A percentile compares a stretch with the other conserved stretches of the same genome.
Conservation (phyloP, 2,797 vertebrate species). For the Chelidonichthys spinosus region DNA sequence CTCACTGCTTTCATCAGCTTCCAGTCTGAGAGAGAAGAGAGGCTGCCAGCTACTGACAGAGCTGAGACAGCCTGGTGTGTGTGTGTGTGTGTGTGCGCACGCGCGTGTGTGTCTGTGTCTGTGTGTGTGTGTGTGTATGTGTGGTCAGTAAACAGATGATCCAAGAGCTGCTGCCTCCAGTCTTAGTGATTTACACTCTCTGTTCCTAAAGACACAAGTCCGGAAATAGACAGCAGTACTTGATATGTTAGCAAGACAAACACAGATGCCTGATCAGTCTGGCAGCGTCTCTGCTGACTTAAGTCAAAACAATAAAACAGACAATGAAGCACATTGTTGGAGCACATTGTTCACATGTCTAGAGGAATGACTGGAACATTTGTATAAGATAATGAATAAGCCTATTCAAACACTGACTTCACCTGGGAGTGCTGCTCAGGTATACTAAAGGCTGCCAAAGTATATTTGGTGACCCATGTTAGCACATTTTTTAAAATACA, state of each 20-base stretch:
- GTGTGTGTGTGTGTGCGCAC: constrained; percentile 12
- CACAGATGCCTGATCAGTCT: constrained; percentile 22
- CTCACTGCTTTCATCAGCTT: constrained; percentile 45
- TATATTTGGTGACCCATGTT: neutral
- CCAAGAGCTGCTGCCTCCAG: constrained; percentile 38
- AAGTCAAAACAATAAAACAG: neutral
- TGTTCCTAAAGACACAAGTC: neutral
- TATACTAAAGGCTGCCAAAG: neutral
- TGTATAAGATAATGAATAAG: neutral
- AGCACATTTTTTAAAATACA: neutral
- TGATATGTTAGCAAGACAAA: constrained; percentile 45
- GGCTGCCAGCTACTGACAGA: constrained; percentile 49
- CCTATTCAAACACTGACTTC: neutral
- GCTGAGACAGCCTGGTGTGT: constrained; percentile 28
- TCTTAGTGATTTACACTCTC: constrained; percentile 27
- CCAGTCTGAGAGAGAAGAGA: neutral
- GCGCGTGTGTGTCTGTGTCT: constrained; percentile 10
- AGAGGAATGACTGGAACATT: neutral
- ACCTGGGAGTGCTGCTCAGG: neutral
- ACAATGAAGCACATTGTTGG: neutral
- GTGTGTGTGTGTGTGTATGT: constrained; percentile 17
- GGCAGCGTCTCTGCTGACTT: neutral
- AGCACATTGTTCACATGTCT: neutral
- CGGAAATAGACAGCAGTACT: constrained; percentile 35
- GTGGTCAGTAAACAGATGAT: constrained; percentile 44